A percentile compares a stretch with the other conserved stretches of the same genome.
Evolutionary conservation across 2,797 vertebrate genomes (phyloP).

Genomic region (Naso thynnoides): DNA sequence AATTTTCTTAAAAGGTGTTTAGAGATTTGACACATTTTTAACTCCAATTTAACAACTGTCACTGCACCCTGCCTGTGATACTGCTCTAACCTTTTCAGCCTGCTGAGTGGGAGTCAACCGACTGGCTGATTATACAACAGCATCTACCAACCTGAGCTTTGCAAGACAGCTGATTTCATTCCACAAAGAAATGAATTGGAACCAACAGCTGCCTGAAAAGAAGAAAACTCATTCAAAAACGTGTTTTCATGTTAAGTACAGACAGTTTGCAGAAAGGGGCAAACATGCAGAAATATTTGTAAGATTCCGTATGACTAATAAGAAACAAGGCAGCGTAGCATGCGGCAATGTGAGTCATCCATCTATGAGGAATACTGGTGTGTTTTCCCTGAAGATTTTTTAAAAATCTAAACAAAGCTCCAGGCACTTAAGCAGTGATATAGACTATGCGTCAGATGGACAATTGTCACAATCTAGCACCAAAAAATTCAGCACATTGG

Average conservation of each 20-base stretch:
- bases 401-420: not conserved
- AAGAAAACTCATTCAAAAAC: not conserved
- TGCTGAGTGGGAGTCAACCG: slow-evolving; percentile 34
- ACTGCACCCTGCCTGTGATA: slow-evolving; percentile 15
- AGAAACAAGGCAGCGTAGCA: not conserved
- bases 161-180: slow-evolving; percentile 1
- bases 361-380: not conserved
- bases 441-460: not conserved
- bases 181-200: slow-evolving; percentile 1
- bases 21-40: slow-evolving; percentile 30
- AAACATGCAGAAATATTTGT: not conserved
- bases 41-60: slow-evolving; percentile 9
- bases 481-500: slow-evolving; percentile 6
- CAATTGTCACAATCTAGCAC: not conserved
- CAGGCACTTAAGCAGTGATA: not conserved
- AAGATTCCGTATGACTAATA: not conserved
- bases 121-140: slow-evolving; percentile 36
- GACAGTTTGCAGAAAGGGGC: not conserved
- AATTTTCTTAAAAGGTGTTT: slow-evolving; percentile 20
- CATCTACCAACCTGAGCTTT: slow-evolving; percentile 10
- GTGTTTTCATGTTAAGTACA: not conserved
- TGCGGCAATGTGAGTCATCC: slow-evolving; percentile 8
- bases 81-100: slow-evolving; percentile 42
- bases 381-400: not conserved
- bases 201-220: not conserved